Evolutionary conservation across 2,113 vertebrate genomes (phyloP).

Genomic region (Amblyopsis rosae): DNA sequence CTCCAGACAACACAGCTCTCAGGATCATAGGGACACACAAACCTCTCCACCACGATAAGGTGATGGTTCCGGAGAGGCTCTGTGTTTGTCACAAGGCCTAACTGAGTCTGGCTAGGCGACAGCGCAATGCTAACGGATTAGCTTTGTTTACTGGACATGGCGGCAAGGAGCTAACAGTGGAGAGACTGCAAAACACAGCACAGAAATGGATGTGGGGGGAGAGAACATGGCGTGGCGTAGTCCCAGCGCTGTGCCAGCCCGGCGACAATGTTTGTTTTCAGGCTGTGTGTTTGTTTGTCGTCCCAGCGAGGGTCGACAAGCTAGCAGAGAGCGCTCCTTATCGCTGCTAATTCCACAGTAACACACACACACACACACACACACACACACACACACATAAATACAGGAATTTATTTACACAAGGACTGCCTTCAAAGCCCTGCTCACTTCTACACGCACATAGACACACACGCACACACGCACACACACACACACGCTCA

Average conservation of each 20-base stretch:
- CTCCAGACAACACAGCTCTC: too few relatives aligned
- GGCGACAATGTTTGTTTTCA: conserved; percentile 46
- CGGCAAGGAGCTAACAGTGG: too few relatives aligned
- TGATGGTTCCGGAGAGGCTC: too few relatives aligned
- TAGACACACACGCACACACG: conserved; percentile 9
- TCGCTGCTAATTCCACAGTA: conserved; percentile 28
- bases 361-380: neutral
- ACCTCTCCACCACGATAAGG: too few relatives aligned
- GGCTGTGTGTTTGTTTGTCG: neutral
- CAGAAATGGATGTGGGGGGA: too few relatives aligned
- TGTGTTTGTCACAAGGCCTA: too few relatives aligned
- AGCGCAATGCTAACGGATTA: too few relatives aligned
- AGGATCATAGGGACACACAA: too few relatives aligned
- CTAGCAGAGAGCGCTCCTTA: conserved; percentile 33
- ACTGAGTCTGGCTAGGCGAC: too few relatives aligned
- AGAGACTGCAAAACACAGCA: too few relatives aligned
- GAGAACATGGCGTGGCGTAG: too few relatives aligned
- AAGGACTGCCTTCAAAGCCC: conserved; percentile 57
- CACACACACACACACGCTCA: conserved; percentile 42
- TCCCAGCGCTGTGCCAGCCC: neutral
- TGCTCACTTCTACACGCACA: conserved; percentile 11
- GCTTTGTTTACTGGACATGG: too few relatives aligned
- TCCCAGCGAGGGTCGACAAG: conserved; percentile 30
- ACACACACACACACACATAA: conserved; percentile 39
- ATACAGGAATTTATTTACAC: conserved; percentile 55